Evolutionary conservation across 2,113 vertebrate species (phyloP).

Genomic region (Corythaeola cristata): DNA sequence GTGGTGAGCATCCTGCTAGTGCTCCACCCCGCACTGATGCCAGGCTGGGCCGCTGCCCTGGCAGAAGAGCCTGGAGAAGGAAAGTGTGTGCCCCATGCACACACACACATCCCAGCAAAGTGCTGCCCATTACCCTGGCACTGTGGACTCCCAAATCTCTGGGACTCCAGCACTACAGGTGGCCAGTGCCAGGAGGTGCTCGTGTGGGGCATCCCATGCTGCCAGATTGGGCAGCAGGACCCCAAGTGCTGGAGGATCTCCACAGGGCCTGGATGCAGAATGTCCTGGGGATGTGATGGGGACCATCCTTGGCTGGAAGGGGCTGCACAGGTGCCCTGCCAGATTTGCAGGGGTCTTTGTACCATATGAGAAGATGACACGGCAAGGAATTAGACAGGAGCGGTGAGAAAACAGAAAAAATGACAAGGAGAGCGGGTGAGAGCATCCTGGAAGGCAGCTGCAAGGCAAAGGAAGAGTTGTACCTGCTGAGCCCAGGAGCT

Average conservation of each 20-base stretch:
- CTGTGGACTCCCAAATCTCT: neutral
- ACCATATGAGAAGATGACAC: neutral
- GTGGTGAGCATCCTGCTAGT: neutral
- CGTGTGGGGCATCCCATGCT: rapidly evolving
- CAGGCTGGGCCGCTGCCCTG: neutral
- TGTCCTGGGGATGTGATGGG: neutral
- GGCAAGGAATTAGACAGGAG: neutral
- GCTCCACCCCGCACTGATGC: neutral
- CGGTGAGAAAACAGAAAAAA: neutral
- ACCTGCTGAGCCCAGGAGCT: neutral
- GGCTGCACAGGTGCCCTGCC: rapidly evolving
- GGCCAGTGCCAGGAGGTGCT: neutral
- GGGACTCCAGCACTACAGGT: neutral
- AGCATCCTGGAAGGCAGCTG: neutral
- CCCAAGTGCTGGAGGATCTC: neutral
- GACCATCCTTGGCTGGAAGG: neutral
- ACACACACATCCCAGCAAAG: neutral
- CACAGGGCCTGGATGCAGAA: neutral
- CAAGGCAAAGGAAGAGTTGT: neutral
- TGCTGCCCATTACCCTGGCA: neutral
- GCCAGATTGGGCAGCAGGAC: neutral
- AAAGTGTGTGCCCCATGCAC: neutral
- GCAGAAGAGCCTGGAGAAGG: neutral
- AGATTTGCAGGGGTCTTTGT: neutral
- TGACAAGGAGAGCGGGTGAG: neutral